phyloP scores from a whole-genome alignment of 2,113 vertebrate species.

The Eupsittula cactorum region DNA sequence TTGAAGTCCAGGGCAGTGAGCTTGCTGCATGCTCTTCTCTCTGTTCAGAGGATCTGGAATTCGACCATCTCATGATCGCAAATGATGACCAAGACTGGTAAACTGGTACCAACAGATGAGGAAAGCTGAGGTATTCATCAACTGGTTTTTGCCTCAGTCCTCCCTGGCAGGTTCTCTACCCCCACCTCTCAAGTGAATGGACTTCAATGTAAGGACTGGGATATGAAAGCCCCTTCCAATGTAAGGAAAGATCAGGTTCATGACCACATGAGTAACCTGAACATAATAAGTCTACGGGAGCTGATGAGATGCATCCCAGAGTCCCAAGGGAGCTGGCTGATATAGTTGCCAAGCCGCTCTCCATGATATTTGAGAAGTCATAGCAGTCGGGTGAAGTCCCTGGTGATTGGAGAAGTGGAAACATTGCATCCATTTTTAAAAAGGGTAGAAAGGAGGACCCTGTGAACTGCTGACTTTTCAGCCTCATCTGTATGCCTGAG shows the following conservation, averaged over 20 bases:
- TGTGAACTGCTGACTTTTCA: neutral
- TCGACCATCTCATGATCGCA: no score
- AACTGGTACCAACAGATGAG: no score
- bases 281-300: neutral
- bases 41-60: no score
- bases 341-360: no score
- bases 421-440: neutral
- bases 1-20: no score
- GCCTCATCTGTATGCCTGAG: neutral
- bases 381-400: neutral
- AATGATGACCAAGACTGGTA: neutral
- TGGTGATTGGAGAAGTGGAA: neutral
- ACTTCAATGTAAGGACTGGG: no score
- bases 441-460: neutral
- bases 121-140: neutral
- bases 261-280: neutral
- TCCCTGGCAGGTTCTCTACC: neutral
- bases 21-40: no score
- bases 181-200: neutral
- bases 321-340: no score
- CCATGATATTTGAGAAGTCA: no score
- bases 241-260: neutral
- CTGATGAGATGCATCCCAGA: no score
- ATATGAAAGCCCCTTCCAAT: neutral
- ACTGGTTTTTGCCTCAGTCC: neutral